phyloP scores from a whole-genome alignment of 64 coral and sea anemone genomes.

The Catalaphyllia jardinei region DNA sequence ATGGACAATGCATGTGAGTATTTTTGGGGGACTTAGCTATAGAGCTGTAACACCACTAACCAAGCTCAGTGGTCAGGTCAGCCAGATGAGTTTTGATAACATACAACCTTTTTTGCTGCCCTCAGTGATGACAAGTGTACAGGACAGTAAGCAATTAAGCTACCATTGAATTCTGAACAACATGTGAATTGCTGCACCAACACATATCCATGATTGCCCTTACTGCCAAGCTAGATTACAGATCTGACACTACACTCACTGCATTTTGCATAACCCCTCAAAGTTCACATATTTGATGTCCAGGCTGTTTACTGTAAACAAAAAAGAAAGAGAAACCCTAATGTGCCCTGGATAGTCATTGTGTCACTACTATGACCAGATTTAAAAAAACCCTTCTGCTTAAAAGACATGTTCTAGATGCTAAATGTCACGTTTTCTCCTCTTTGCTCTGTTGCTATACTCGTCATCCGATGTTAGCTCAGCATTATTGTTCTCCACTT shows the following conservation, averaged over 20 bases:
- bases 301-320: background rate
- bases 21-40: too few relatives aligned
- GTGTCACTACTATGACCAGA: background rate
- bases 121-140: too few relatives aligned
- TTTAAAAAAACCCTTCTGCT: background rate
- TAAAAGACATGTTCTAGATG: background rate
- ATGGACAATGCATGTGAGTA: too few relatives aligned
- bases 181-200: too few relatives aligned
- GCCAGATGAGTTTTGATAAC: too few relatives aligned
- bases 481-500: slow-evolving; percentile 93
- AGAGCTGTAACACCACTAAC: too few relatives aligned
- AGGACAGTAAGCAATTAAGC: too few relatives aligned
- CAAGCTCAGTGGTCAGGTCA: too few relatives aligned
- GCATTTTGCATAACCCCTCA: background rate
- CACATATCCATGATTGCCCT: too few relatives aligned
- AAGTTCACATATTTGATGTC: background rate
- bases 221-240: too few relatives aligned
- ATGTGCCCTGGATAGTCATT: background rate
- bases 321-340: background rate
- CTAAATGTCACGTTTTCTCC: slow-evolving; percentile 70
- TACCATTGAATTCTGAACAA: too few relatives aligned
- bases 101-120: too few relatives aligned
- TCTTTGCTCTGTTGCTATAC: slow-evolving; percentile 74
- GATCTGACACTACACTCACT: background rate
- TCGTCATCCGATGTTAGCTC: slow-evolving; percentile 91